A percentile compares a stretch with the other conserved stretches of the same genome.
These are phyloP conservation scores for Drosophila lacteicornis DNA, from an alignment of 1,140 invertebrate species.

Conservation along the genomic window DNA sequence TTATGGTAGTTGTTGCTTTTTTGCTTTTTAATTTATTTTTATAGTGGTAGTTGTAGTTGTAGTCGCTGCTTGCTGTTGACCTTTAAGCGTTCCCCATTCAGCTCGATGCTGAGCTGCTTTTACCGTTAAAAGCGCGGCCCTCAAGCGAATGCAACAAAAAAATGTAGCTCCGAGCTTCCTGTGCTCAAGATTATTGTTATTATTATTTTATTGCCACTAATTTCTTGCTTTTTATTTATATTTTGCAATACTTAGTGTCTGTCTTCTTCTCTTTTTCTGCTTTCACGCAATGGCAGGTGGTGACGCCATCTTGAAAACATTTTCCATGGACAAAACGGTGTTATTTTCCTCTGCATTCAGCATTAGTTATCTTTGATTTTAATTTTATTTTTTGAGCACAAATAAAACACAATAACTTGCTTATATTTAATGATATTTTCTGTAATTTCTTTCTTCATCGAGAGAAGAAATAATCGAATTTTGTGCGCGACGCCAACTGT, in stretches of 20 bases:
- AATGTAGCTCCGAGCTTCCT: slow-evolving; percentile 49
- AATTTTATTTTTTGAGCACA: slow-evolving; percentile 6
- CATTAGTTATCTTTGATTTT: slow-evolving; percentile 14
- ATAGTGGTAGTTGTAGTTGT: slow-evolving; percentile 38
- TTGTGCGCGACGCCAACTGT: slow-evolving; percentile 73
- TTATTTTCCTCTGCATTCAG: neutral
- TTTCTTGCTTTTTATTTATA: slow-evolving; percentile 16
- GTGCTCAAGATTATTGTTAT: slow-evolving; percentile 34
- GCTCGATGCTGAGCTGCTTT: slow-evolving; percentile 64
- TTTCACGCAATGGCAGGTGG: slow-evolving; percentile 37
- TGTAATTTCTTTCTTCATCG: slow-evolving; percentile 18
- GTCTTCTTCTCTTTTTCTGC: slow-evolving; percentile 18
- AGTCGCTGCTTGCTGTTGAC: slow-evolving; percentile 66
- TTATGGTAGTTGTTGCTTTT: slow-evolving; percentile 47
- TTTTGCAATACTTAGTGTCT: slow-evolving; percentile 21
- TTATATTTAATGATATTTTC: slow-evolving; percentile 9
- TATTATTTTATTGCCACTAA: slow-evolving; percentile 18
- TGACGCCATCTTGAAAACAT: slow-evolving; percentile 55
- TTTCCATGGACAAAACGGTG: slow-evolving; percentile 6
- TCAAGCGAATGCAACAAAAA: slow-evolving; percentile 17
- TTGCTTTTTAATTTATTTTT: slow-evolving; percentile 30
- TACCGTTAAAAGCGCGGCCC: slow-evolving; percentile 65
- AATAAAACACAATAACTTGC: slow-evolving; percentile 23
- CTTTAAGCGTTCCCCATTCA: slow-evolving; percentile 71
- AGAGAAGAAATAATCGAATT: slow-evolving; percentile 15